These are phyloP conservation scores for Hippocampus kuda DNA, from an alignment of 2,797 vertebrate species.

Conservation along the genomic window DNA sequence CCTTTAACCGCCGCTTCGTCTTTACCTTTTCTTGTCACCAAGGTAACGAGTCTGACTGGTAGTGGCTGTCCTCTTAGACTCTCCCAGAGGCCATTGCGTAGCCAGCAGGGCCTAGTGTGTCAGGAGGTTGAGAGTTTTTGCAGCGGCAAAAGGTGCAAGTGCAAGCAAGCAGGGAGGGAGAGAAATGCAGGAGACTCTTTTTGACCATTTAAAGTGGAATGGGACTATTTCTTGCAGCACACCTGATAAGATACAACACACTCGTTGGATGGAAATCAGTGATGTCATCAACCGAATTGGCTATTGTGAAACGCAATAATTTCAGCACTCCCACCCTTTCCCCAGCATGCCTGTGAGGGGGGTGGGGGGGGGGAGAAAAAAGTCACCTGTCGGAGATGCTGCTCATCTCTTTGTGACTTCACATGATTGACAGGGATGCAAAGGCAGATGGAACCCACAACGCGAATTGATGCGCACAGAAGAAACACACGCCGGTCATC, in stretches of 20 bases:
- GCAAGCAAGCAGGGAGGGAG: no score
- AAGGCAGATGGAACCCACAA: constrained; percentile 57
- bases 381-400: constrained; percentile 15
- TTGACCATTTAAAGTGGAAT: no score
- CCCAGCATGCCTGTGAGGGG: constrained; percentile 7
- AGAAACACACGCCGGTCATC: constrained; percentile 14
- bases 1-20: constrained; percentile 22
- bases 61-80: constrained; percentile 34
- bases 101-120: constrained; percentile 13
- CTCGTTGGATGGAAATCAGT: no score
- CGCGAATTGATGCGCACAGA: constrained; percentile 23
- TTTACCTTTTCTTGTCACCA: constrained; percentile 44
- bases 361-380: neutral
- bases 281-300: no score
- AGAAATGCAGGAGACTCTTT: no score
- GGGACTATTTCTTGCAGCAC: no score
- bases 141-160: no score
- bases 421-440: constrained; percentile 33
- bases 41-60: constrained; percentile 49
- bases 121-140: no score
- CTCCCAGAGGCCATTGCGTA: constrained; percentile 13
- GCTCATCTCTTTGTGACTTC: constrained; percentile 40
- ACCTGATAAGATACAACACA: no score
- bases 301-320: neutral
- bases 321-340: neutral